Evolutionary conservation across 2,888 invertebrate species (phyloP), one percentile per base, ranked within the genome.

Genomic region (Drosophila incognita): DNA sequence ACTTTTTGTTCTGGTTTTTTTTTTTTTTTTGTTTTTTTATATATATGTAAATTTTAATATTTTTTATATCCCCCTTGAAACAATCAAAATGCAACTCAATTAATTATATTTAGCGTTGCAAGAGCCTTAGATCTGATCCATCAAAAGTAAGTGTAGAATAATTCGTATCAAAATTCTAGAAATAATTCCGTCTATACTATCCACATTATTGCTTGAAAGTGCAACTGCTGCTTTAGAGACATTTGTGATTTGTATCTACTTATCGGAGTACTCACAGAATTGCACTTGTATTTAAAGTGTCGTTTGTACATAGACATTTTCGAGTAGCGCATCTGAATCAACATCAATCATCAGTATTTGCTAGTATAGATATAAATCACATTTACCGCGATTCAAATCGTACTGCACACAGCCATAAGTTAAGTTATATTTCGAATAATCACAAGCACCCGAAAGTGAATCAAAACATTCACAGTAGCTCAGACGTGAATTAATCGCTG

Each of bases 121-220:
- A 90, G 80, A 83, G 90, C 78, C 83, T 82, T 89, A 87, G 82
- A 79, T 83, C 81, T 84, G 81, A 83, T 77, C 85, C 82, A 74
- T 79, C 78, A 83, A 89, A 91, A 83, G 91, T 92, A 92, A 92
- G 91, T 92, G 81, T 79, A 76, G 79, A 72, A 52, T 40, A 63
- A 56, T 31, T 61, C 60, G 64, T 65, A 40, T 21, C 49, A 66
- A 58, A 36, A 64, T 18, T 58, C 29, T 58, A 64, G 15, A 58
- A 36, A 21, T 15, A 36, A 21, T 15, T 63, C 35, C 46, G 35
- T 46, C 42, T 1, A 40, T 21, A 52, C 51, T 7, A 10, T 29
- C 51, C 40, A 52, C 38, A 38, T 10, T 18, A 13, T n/a, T 24
- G 51, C 51, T 49, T n/a, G 5, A 33, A 27, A 35, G 21, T 29